These are phyloP conservation scores for Tachuris rubrigastra DNA, from an alignment of 2,113 vertebrate genomes.

Conservation along the genomic window DNA sequence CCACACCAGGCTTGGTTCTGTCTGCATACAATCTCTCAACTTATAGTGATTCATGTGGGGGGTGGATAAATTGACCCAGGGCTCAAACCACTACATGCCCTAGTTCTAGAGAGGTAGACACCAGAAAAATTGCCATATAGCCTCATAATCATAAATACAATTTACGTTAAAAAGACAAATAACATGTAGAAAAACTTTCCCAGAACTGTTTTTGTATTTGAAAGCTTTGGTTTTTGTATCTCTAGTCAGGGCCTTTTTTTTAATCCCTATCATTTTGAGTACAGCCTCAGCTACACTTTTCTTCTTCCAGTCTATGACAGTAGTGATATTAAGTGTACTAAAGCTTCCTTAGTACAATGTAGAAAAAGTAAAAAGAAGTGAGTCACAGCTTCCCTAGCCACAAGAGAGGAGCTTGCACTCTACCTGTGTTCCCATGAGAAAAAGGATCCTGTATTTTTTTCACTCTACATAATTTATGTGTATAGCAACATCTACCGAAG, in stretches of 20 bases:
- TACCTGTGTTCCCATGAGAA: background rate
- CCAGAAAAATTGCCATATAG: background rate
- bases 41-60: too few relatives aligned
- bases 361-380: background rate
- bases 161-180: background rate
- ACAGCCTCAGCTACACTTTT: background rate
- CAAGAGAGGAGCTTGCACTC: fast-evolving
- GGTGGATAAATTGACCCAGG: too few relatives aligned
- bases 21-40: too few relatives aligned
- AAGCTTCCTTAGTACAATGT: background rate
- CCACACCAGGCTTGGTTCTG: too few relatives aligned
- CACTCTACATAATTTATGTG: fast-evolving
- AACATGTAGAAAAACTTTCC: background rate
- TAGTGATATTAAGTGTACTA: background rate
- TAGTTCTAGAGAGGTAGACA: background rate
- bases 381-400: background rate
- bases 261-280: fast-evolving
- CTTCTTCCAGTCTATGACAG: background rate
- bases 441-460: fast-evolving
- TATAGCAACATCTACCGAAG: fast-evolving
- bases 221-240: background rate
- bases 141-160: background rate
- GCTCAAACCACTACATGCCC: too few relatives aligned
- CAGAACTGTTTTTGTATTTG: background rate
- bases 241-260: background rate